Base-by-base conservation (phyloP, 2,113 vertebrate genomes). In the Chaetodon auriga region DNA sequence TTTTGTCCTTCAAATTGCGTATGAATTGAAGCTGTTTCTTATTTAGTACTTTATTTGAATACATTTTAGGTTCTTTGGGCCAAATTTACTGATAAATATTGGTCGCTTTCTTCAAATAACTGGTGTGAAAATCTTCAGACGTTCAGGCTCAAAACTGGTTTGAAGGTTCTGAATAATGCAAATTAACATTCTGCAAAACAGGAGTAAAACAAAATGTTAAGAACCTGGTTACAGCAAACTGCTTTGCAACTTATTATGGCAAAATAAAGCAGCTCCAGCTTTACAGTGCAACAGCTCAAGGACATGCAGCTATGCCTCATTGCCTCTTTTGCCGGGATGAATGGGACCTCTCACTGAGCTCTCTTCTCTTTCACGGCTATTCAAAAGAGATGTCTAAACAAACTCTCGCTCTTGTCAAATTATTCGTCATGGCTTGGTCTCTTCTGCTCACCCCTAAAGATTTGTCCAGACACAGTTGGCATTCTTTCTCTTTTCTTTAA, bases 361-460 rank as follows among this genome's bases (percentile, higher is more conserved):
- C 10, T 58, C 80, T 63, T 82, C 23, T 70, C 54, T 77, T 69
- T 77, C 57, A 71, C 15, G 14, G 0, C 11, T n/a, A 19, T 46
- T 82, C 23, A 78, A 76, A 79, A 51, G 55, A 79, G 48, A 78
- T 3, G 41, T 48, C 46, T 10, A 73, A 88, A 76, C 74, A 76
- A 78, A 78, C 75, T 74, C 49, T 70, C 53, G 35, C 51, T 79
- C 23, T 83, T 48, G 55, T 82, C 49, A 77, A 77, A 51, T 70
- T 46, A 51, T 74, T 80, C 77, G 81, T 51, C 60, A 38, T 64
- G 35, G 53, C 75, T 69, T 16, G 21, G 64, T 72, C 70, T 75
- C 69, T 69, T 53, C 76, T 78, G 68, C 54, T 79, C 63, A 78
- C 35, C 61, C 69, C 49, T 72, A 35, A 85, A 82, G 49, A 78